Evolutionary conservation across 1,140 invertebrate genomes (phyloP).

Genomic region (Macrocentrus cingulum): DNA sequence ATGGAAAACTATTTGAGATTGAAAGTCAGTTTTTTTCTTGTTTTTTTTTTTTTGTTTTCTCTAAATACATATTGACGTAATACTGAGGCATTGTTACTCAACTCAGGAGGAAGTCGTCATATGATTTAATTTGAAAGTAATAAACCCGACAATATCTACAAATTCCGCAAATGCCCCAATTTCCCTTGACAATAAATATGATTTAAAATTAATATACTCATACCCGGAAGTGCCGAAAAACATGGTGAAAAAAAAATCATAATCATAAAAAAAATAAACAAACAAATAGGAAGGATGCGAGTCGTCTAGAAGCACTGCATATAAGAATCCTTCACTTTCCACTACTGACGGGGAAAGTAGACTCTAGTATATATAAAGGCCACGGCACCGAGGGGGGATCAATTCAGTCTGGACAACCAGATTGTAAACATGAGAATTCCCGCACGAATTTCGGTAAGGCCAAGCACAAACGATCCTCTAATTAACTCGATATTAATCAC

Average conservation of each 20-base stretch:
- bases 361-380: slow-evolving; percentile 34
- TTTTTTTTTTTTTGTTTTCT: slow-evolving; percentile 17
- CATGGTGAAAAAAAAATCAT: too few species aligned
- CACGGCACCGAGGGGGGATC: slow-evolving; percentile 28
- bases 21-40: slow-evolving; percentile 9
- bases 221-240: slow-evolving; percentile 11
- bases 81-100: slow-evolving; percentile 26
- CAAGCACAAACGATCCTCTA: too few species aligned
- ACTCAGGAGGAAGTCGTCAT: slow-evolving; percentile 29
- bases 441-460: slow-evolving; percentile 28
- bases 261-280: too few species aligned
- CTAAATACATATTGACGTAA: background rate
- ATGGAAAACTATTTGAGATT: too few species aligned
- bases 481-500: too few species aligned
- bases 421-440: slow-evolving; percentile 30
- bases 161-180: too few species aligned
- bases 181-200: too few species aligned
- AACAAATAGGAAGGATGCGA: too few species aligned
- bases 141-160: too few species aligned
- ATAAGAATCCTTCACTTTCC: slow-evolving; percentile 35
- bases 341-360: slow-evolving; percentile 32
- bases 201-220: too few species aligned
- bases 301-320: too few species aligned
- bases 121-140: slow-evolving; percentile 33
- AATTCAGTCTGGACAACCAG: slow-evolving; percentile 33